A percentile compares a stretch with the other conserved stretches of the same genome.
Evolutionary conservation across 2,113 vertebrate species (phyloP).

Genomic region (Corythornis cristatus): DNA sequence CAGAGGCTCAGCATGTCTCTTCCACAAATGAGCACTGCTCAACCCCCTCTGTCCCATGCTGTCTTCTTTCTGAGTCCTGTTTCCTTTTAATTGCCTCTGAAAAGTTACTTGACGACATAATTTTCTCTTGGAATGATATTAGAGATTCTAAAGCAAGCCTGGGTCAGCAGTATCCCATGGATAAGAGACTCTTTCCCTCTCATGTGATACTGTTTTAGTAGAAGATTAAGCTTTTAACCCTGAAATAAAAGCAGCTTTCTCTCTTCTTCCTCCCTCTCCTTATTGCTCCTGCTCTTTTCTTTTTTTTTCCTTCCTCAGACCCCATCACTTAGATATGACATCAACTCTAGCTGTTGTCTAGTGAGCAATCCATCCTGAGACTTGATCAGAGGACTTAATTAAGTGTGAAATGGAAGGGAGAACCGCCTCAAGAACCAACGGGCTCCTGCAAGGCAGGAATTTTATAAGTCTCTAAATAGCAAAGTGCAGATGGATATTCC

Average conservation of each 20-base stretch:
- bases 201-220: background rate
- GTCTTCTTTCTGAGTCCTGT: background rate
- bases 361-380: slow-evolving; percentile 45
- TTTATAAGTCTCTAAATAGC: background rate
- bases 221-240: slow-evolving; percentile 55
- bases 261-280: background rate
- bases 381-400: slow-evolving; percentile 38
- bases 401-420: slow-evolving; percentile 50
- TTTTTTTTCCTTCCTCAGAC: background rate
- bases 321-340: slow-evolving; percentile 19
- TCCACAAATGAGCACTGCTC: background rate
- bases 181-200: slow-evolving; percentile 23
- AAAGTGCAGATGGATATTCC: slow-evolving; percentile 23
- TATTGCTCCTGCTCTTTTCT: background rate
- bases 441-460: background rate
- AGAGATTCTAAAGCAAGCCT: slow-evolving; percentile 47
- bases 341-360: slow-evolving; percentile 39
- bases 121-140: slow-evolving; percentile 42
- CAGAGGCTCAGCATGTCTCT: slow-evolving; percentile 27
- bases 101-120: background rate
- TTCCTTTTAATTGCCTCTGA: slow-evolving; percentile 44
- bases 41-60: background rate
- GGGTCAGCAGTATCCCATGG: background rate
- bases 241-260: slow-evolving; percentile 53
- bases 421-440: background rate